Evolutionary conservation across 2,113 vertebrate genomes (phyloP), one percentile per base, ranked within the genome.

Genomic region (Dromaius novaehollandiae): DNA sequence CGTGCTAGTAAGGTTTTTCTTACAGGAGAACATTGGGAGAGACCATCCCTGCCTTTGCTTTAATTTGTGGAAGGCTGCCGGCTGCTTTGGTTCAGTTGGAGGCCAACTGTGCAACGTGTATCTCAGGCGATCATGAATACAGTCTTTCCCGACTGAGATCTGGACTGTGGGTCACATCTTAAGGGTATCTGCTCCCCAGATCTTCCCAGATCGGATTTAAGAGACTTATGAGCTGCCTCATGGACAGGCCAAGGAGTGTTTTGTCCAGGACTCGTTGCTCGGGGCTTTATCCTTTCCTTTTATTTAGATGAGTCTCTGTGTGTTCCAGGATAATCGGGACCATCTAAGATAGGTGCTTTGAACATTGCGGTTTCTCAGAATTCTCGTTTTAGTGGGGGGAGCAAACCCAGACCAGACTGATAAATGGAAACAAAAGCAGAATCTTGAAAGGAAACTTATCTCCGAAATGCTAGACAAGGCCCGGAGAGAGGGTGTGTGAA

Each of bases 401-500:
- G 13, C 70, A 79, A 76, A 4, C 11, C 34, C 66, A 85, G 76
- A 69, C 50, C 69, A 6, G 77, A 18, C 61, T 0, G 56, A 92
- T 53, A 89, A 76, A 76, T 18, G 89, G 89, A 34, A 96, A 85
- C 78, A 92, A 94, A 94, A 89, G 86, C 84, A 64, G 81, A 71
- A 84, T 85, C 69, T 58, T 78, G 89, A 92, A 83, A 93, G 94
- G 77, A 89, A 13, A 82, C 56, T 95, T 93, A 87, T 95, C 89
- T 87, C 4, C 46, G 9, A 4, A 60, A 6, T 17, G 70, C 46
- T 70, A 50, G 89, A 74, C 34, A 63, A 86, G 58, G 65, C 32
- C 42, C 40, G 2, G 73, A 75, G 68, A 83, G 78, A 64, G 89
- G 24, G 11, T 69, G 74, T 71, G 81, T 70, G 95, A 91, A 75